A percentile compares a stretch with the other conserved stretches of the same genome.
Conservation (phyloP, 2,113 vertebrate species). For the Carlito syrichta region DNA sequence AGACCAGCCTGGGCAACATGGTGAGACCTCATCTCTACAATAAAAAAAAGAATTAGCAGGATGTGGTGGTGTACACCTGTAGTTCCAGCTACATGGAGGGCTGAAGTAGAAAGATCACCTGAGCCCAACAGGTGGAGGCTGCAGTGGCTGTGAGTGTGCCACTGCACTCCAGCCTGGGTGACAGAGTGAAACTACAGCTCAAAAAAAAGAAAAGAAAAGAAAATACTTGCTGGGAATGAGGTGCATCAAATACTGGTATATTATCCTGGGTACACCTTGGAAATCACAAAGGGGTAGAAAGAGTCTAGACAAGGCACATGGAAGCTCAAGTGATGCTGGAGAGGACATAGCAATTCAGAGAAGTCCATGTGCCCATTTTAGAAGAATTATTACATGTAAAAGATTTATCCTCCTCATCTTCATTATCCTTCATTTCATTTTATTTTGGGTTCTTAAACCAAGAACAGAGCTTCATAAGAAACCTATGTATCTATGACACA, state of each 20-base stretch:
- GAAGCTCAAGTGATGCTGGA: neutral
- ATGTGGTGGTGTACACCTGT: too few relatives aligned
- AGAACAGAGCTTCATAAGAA: neutral
- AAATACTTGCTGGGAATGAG: neutral
- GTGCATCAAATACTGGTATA: neutral
- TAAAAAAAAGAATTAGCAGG: too few relatives aligned
- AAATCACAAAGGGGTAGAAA: neutral
- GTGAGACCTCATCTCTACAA: too few relatives aligned
- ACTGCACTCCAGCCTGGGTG: too few relatives aligned
- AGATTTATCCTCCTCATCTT: neutral
- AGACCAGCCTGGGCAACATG: too few relatives aligned
- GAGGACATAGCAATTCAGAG: neutral
- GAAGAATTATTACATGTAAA: neutral
- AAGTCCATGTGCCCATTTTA: neutral
- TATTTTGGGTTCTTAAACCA: neutral
- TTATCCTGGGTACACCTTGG: neutral
- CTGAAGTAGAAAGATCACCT: too few relatives aligned
- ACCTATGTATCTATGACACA: neutral
- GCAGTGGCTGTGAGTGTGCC: too few relatives aligned
- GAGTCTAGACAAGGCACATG: neutral
- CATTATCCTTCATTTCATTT: neutral
- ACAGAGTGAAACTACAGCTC: too few relatives aligned
- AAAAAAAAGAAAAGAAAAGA: neutral
- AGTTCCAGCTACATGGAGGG: too few relatives aligned
- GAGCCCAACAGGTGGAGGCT: too few relatives aligned